Conservation (phyloP, 2,797 vertebrate genomes). For the Pangasius sanitwongsei region DNA sequence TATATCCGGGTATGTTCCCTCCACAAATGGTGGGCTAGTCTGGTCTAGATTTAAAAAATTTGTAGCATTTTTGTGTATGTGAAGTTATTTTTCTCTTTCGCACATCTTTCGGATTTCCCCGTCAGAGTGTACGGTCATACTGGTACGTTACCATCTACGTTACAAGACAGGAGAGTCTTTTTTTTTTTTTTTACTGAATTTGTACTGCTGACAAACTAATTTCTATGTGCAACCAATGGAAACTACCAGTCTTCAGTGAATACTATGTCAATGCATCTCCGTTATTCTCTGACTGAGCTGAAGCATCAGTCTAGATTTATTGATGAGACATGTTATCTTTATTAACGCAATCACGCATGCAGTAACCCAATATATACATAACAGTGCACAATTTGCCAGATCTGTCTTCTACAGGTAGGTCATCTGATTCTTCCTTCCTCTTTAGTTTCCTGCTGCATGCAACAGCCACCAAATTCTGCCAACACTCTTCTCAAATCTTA, state of each 20-base stretch:
- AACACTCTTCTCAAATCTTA: constrained; percentile 19
- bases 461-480: constrained; percentile 32
- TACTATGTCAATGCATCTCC: not conserved
- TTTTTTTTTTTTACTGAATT: not conserved
- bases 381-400: not conserved
- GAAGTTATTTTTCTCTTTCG: no score
- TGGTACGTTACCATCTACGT: not conserved
- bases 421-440: constrained; percentile 18
- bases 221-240: not conserved
- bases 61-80: not conserved
- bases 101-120: not conserved
- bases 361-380: not conserved
- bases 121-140: not conserved
- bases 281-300: not conserved
- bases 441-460: constrained; percentile 30
- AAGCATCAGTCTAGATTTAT: not conserved
- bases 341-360: constrained; percentile 34
- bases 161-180: not conserved
- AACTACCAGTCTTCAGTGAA: not conserved
- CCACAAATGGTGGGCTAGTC: not conserved
- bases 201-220: not conserved
- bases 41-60: not conserved
- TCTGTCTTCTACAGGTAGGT: constrained; percentile 35
- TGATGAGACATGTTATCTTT: not conserved
- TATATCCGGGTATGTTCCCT: not conserved